phyloP scores from a whole-genome alignment of 2,888 invertebrate genomes.

The Thereva unica region DNA sequence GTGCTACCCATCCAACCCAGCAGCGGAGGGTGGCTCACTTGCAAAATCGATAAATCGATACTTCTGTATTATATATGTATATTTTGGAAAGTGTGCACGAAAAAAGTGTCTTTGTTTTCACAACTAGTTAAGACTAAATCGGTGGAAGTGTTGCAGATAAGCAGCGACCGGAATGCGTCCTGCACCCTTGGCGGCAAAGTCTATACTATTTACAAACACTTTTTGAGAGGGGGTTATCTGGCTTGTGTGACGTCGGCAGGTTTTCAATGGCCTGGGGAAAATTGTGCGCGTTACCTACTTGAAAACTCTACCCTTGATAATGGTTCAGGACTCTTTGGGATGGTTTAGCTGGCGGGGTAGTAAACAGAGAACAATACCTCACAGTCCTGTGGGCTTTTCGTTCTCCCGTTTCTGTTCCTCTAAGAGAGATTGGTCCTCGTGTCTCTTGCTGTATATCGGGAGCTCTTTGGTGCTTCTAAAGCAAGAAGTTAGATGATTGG shows the following conservation, averaged over 20 bases:
- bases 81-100: constrained; percentile 3
- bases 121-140: neutral
- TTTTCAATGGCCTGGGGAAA: constrained; percentile 17
- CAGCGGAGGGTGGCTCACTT: constrained; percentile 33
- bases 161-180: neutral
- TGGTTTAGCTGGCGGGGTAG: neutral
- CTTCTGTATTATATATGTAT: constrained; percentile 1
- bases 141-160: neutral
- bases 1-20: constrained; percentile 23
- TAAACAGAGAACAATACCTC: constrained; percentile 30
- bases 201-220: constrained; percentile 25
- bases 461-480: too few relatives aligned
- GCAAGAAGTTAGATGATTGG: too few relatives aligned
- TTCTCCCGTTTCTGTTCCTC: constrained; percentile 1
- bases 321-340: neutral
- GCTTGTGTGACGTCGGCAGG: constrained; percentile 19
- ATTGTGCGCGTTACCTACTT: constrained; percentile 28
- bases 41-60: constrained; percentile 40
- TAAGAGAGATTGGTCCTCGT: constrained; percentile 12
- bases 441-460: constrained; percentile 1
- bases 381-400: neutral
- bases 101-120: neutral
- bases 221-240: constrained; percentile 9
- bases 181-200: neutral
- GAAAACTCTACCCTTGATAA: constrained; percentile 6